These are phyloP conservation scores for Sebastes taczanowskii DNA, from an alignment of 2,797 vertebrate genomes.

Conservation along the genomic window DNA sequence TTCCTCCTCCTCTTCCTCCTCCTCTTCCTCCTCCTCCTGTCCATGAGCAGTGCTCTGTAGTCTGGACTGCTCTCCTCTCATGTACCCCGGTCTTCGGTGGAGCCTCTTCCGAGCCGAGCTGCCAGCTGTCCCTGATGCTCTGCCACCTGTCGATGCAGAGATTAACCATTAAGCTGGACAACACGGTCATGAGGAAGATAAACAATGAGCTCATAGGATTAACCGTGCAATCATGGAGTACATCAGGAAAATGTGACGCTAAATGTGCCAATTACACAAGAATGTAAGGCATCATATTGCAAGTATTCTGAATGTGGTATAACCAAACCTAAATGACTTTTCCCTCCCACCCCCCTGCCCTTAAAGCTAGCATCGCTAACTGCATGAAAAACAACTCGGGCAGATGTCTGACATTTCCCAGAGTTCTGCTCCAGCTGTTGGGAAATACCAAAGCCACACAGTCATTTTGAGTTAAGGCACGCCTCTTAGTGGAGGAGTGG, in stretches of 20 bases:
- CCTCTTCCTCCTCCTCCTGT: conserved; percentile 36
- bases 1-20: conserved; percentile 17
- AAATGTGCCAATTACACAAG: conserved; percentile 12
- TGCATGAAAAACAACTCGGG: conserved; percentile 37
- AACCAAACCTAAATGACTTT: background rate
- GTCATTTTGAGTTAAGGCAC: conserved; percentile 51
- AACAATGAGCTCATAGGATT: conserved; percentile 51
- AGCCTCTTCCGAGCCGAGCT: conserved; percentile 74
- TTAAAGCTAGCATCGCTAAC: conserved; percentile 9
- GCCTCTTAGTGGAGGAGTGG: conserved; percentile 29
- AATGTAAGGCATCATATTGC: background rate
- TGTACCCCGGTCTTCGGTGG: conserved; percentile 84
- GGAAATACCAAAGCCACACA: conserved; percentile 70
- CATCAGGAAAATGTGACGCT: background rate
- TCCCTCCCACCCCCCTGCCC: background rate
- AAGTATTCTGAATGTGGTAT: background rate
- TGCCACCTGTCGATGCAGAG: conserved; percentile 79
- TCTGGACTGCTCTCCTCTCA: conserved; percentile 78
- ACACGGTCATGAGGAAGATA: conserved; percentile 48
- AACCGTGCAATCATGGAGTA: conserved; percentile 3
- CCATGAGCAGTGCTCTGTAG: conserved; percentile 44
- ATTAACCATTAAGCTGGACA: conserved; percentile 73
- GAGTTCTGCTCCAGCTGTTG: conserved; percentile 72
- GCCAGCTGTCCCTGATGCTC: conserved; percentile 57
- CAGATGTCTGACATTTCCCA: conserved; percentile 72